Conservation (phyloP, 1,140 invertebrate species). For the Aphis gossypii region DNA sequence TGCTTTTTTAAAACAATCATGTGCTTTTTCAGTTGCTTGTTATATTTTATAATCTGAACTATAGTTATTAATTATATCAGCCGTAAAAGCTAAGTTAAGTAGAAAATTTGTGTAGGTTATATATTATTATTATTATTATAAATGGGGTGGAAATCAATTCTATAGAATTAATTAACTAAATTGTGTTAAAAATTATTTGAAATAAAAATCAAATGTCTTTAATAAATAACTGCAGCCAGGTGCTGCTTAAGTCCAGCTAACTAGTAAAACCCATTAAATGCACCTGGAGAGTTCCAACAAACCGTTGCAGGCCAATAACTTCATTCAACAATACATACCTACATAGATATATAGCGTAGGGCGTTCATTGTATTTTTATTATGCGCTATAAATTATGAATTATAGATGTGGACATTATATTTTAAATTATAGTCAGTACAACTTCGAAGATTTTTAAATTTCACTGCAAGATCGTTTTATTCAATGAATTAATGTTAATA, state of each 20-base stretch:
- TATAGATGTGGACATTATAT: neutral
- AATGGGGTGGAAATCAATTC: neutral
- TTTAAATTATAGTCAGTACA: neutral
- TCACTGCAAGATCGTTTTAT: neutral
- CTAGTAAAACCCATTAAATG: constrained; percentile 1
- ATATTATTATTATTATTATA: constrained; percentile 5
- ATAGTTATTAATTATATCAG: neutral
- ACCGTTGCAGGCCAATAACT: constrained; percentile 9
- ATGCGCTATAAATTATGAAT: neutral
- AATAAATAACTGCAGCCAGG: neutral
- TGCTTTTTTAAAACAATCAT: no score
- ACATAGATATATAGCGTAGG: neutral
- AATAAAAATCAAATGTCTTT: constrained; percentile 1
- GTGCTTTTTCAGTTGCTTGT: no score
- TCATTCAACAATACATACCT: neutral
- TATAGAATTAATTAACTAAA: neutral
- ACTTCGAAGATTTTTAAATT: neutral
- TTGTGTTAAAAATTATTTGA: neutral
- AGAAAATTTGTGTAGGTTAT: neutral
- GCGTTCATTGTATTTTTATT: neutral
- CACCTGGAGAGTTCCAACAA: neutral
- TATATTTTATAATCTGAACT: no score
- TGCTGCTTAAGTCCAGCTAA: neutral
- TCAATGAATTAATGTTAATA: neutral
- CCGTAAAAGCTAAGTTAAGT: neutral